Conservation (phyloP, 2,888 invertebrate species). For the Mamestra brassicae region DNA sequence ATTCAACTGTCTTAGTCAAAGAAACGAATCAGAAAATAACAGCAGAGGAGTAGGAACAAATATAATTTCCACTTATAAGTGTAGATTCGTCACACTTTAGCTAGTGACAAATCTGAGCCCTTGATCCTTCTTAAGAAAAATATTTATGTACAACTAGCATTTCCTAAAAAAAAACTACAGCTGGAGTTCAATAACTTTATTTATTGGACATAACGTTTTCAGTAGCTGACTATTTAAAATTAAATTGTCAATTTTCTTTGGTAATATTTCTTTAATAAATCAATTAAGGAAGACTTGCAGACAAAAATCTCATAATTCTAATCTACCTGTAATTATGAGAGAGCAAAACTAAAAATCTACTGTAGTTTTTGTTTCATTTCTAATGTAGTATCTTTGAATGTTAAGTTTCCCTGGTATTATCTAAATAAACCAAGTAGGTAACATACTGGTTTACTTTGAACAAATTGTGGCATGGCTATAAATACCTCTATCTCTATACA, state of each 20-base stretch:
- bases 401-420: slow-evolving; percentile 13
- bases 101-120: background rate
- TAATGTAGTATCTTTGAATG: slow-evolving; percentile 23
- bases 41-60: no score
- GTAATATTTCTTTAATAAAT: slow-evolving; percentile 52
- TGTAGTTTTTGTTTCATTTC: slow-evolving; percentile 6
- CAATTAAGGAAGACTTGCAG: slow-evolving; percentile 64
- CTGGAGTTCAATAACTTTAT: slow-evolving; percentile 68
- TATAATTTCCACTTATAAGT: background rate
- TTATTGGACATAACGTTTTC: slow-evolving; percentile 59
- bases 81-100: background rate
- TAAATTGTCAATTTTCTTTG: slow-evolving; percentile 61
- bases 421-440: background rate
- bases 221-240: slow-evolving; percentile 63
- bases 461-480: slow-evolving; percentile 30
- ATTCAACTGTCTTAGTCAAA: no score
- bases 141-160: background rate
- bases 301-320: slow-evolving; percentile 43
- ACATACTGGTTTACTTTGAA: slow-evolving; percentile 14
- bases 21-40: no score
- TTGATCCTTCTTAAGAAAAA: background rate
- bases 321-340: slow-evolving; percentile 23
- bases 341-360: slow-evolving; percentile 43
- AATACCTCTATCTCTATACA: slow-evolving; percentile 41
- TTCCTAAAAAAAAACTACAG: slow-evolving; percentile 9